Conservation (phyloP, 2,797 vertebrate species). For the Atherinosoma microstoma region DNA sequence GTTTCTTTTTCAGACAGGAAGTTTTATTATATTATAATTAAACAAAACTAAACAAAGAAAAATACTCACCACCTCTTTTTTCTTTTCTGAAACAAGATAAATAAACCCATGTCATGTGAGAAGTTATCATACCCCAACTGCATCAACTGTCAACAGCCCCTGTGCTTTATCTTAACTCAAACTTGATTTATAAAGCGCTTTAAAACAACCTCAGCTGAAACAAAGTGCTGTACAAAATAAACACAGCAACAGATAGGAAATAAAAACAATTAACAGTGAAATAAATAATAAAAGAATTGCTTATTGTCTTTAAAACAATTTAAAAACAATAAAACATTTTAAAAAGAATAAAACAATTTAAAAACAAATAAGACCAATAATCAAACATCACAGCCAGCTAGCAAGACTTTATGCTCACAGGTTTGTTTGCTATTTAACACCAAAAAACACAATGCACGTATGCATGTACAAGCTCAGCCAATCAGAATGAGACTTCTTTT, state of each 20-base stretch:
- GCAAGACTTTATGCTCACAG: neutral
- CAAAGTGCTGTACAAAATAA: no score
- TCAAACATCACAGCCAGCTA: neutral
- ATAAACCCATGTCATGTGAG: slow-evolving; percentile 3
- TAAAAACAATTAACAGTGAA: no score
- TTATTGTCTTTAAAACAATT: no score
- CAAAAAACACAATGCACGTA: neutral
- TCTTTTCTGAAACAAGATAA: slow-evolving; percentile 62
- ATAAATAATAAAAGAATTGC: no score
- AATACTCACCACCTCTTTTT: slow-evolving; percentile 54
- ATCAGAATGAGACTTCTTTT: neutral
- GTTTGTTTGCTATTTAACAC: neutral
- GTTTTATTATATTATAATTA: no score
- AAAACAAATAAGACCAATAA: no score
- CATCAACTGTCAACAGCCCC: neutral
- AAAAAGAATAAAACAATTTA: no score
- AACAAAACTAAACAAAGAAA: neutral
- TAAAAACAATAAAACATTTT: no score
- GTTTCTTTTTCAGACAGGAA: neutral
- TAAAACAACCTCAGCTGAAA: no score
- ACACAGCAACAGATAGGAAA: no score
- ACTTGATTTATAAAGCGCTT: no score
- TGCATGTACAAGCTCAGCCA: neutral
- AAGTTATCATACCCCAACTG: neutral
- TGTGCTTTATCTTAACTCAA: neutral